phyloP scores from a whole-genome alignment of 2,113 vertebrate genomes.

The Calidris pygmaea region DNA sequence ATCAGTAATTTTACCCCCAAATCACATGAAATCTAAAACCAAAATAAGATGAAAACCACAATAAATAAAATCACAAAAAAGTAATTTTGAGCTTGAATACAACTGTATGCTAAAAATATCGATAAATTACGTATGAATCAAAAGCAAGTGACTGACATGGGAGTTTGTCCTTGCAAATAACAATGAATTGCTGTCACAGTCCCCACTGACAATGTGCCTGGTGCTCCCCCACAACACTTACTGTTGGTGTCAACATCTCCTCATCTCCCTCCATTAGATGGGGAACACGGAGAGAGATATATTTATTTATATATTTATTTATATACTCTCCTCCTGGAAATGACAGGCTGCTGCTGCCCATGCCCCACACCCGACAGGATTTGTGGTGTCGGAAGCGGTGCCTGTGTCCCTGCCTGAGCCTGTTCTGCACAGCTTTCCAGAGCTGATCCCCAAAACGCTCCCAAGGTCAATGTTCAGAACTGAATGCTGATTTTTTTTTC shows the following conservation, averaged over 20 bases:
- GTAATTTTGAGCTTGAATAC: background rate
- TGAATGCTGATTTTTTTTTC: background rate
- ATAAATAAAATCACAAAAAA: background rate
- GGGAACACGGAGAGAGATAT: accelerated
- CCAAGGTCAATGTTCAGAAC: background rate
- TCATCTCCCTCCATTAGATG: background rate
- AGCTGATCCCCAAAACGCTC: background rate
- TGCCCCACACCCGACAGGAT: accelerated
- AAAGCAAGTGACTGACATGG: background rate
- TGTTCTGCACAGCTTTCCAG: background rate
- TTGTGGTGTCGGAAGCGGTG: accelerated
- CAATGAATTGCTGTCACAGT: background rate
- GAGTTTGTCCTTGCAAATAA: background rate
- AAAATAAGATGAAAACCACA: background rate
- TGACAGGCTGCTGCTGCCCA: background rate
- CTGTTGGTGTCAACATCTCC: background rate
- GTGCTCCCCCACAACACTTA: background rate
- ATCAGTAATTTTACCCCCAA: background rate
- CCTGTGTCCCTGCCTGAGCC: background rate
- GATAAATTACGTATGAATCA: background rate
- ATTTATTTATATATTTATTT: too few relatives aligned
- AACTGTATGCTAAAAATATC: background rate
- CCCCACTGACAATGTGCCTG: background rate
- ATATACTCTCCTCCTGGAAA: background rate
- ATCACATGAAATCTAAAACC: background rate